phyloP scores from a whole-genome alignment of 1,140 invertebrate species.

The Drosophila ficusphila region DNA sequence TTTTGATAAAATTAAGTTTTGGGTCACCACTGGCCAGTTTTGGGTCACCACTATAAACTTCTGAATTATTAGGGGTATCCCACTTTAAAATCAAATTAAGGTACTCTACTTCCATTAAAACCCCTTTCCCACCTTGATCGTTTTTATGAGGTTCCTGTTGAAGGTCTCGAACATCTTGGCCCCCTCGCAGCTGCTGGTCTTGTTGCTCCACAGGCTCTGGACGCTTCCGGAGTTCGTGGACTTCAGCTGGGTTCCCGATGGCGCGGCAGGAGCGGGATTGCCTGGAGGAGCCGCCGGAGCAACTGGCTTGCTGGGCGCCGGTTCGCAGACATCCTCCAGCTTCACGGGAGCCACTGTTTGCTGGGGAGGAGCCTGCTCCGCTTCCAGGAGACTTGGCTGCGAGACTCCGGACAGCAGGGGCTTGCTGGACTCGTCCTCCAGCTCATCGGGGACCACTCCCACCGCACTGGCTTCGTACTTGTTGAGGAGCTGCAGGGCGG shows the following conservation, averaged over 20 bases:
- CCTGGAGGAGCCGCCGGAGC: constrained; percentile 7
- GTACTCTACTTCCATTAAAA: too few relatives aligned
- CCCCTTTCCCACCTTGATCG: constrained; percentile 68
- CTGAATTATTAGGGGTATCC: too few relatives aligned
- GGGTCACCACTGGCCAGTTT: too few relatives aligned
- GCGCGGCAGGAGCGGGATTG: neutral
- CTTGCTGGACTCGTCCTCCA: constrained; percentile 72
- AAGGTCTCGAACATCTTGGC: constrained; percentile 84
- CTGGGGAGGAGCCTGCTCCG: constrained; percentile 19
- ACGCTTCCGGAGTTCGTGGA: constrained; percentile 75
- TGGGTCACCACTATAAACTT: too few relatives aligned
- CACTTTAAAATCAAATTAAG: too few relatives aligned
- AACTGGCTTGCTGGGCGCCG: constrained; percentile 34
- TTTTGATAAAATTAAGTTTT: too few relatives aligned
- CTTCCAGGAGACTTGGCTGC: constrained; percentile 53
- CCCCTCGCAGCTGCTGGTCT: constrained; percentile 81
- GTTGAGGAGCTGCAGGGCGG: constrained; percentile 64
- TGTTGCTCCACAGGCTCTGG: constrained; percentile 82
- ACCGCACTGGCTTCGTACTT: constrained; percentile 27
- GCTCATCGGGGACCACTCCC: constrained; percentile 21
- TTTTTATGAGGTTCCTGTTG: constrained; percentile 83
- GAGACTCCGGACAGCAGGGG: constrained; percentile 60
- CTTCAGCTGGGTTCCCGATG: constrained; percentile 54
- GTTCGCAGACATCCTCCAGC: constrained; percentile 67
- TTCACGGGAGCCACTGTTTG: constrained; percentile 22